Conservation (phyloP, 2,113 vertebrate genomes). For the Orientallactaga bullata region DNA sequence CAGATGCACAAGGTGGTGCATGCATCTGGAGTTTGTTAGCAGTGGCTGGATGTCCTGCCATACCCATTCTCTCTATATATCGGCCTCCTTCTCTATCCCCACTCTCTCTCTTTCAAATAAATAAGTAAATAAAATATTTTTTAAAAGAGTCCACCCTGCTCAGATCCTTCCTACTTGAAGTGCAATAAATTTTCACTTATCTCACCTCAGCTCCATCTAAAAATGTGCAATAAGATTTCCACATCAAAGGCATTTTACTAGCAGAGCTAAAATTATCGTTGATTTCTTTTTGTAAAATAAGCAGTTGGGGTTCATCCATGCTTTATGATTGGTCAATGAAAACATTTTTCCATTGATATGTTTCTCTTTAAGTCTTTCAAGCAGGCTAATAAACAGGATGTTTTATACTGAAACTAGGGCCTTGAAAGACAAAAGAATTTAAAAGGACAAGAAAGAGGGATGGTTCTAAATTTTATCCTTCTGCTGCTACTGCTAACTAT, state of each 20-base stretch:
- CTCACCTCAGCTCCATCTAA: conserved; percentile 45
- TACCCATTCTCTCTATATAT: no score
- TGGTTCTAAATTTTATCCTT: background rate
- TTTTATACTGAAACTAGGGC: conserved; percentile 8
- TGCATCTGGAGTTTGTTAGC: no score
- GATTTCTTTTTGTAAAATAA: conserved; percentile 20
- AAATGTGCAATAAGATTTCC: conserved; percentile 30
- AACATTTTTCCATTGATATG: background rate
- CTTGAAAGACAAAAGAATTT: conserved; percentile 38
- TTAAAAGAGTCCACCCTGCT: conserved; percentile 4
- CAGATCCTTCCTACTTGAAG: conserved; percentile 54
- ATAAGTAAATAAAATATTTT: no score
- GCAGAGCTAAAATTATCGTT: conserved; percentile 18
- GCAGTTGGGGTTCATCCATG: background rate
- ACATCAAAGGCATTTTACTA: conserved; percentile 7
- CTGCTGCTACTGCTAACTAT: conserved; percentile 25
- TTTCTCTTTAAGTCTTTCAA: conserved; percentile 41
- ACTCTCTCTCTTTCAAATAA: no score
- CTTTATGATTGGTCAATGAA: background rate
- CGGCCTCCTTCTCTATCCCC: no score
- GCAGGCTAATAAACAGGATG: background rate
- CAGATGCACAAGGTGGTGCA: no score
- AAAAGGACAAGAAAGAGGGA: conserved; percentile 9
- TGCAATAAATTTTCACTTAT: conserved; percentile 44
- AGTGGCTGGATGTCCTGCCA: no score